phyloP scores from a whole-genome alignment of 2,797 vertebrate species.

The Myotis vivesi region DNA sequence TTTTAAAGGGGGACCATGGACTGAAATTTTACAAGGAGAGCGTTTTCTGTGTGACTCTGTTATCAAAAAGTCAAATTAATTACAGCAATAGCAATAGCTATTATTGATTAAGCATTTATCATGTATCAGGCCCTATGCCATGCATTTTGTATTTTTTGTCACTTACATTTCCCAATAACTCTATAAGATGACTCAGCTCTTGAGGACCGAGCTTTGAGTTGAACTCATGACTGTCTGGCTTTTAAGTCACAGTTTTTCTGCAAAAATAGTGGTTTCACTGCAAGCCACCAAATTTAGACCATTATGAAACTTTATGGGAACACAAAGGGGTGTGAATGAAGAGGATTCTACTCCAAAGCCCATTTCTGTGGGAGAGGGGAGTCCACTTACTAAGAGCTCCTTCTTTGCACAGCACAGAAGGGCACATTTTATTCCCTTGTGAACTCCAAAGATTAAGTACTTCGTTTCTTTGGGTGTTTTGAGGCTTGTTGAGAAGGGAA shows the following conservation, averaged over 20 bases:
- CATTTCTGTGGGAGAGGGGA: not conserved
- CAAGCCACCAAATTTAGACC: not conserved
- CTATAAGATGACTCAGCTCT: not conserved
- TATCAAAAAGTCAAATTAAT: not conserved
- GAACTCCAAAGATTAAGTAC: not conserved
- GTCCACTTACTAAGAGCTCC: not conserved
- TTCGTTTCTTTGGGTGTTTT: not conserved
- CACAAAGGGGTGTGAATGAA: not conserved
- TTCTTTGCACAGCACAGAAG: not conserved
- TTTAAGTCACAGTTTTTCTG: not conserved
- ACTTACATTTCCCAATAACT: not conserved
- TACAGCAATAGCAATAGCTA: not conserved
- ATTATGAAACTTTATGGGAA: not conserved
- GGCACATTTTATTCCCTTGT: not conserved
- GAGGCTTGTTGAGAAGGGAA: not conserved
- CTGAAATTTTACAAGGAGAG: slow-evolving; percentile 2
- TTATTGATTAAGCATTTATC: not conserved
- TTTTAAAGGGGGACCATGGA: slow-evolving; percentile 7
- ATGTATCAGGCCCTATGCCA: not conserved
- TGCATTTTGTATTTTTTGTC: not conserved
- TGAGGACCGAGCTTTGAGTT: not conserved
- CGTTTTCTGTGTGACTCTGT: not conserved
- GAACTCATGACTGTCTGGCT: not conserved
- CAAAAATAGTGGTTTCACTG: not conserved
- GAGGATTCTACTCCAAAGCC: not conserved